Conservation (phyloP, 1,140 invertebrate species). For the Amphibalanus amphitrite region DNA sequence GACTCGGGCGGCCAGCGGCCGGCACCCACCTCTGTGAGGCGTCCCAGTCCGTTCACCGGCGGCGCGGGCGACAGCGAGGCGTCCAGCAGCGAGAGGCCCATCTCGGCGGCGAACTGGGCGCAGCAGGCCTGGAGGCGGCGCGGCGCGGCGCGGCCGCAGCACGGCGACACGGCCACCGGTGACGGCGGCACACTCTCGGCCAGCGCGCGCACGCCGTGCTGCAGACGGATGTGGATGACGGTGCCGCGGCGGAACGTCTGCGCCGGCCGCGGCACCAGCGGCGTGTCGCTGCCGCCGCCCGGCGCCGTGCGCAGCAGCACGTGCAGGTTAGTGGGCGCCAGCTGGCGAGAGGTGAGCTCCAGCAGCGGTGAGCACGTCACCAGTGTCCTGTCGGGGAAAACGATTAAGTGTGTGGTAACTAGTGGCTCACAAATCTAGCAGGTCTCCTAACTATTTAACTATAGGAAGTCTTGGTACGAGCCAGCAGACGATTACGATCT, state of each 20-base stretch:
- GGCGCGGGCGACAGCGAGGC: neutral
- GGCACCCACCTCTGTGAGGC: no score
- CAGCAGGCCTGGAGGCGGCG: neutral
- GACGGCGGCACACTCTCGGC: no score
- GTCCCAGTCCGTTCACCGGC: no score
- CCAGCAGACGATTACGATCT: no score
- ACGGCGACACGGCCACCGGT: neutral
- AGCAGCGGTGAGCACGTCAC: neutral
- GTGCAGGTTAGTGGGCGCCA: neutral
- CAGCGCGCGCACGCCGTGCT: neutral
- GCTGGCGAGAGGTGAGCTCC: neutral
- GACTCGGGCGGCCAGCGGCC: neutral
- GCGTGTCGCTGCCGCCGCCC: no score
- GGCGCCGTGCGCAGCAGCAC: neutral
- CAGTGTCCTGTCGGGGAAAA: neutral
- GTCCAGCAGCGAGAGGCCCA: neutral
- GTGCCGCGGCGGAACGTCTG: neutral
- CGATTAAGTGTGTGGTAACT: no score
- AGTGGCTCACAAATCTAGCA: no score
- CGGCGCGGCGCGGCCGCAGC: neutral
- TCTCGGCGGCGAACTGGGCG: neutral
- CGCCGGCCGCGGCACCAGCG: neutral
- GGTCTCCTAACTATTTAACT: no score
- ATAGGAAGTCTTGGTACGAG: no score
- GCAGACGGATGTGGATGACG: neutral